Conservation (phyloP, 2,888 invertebrate species). For the Dioctria linearis region DNA sequence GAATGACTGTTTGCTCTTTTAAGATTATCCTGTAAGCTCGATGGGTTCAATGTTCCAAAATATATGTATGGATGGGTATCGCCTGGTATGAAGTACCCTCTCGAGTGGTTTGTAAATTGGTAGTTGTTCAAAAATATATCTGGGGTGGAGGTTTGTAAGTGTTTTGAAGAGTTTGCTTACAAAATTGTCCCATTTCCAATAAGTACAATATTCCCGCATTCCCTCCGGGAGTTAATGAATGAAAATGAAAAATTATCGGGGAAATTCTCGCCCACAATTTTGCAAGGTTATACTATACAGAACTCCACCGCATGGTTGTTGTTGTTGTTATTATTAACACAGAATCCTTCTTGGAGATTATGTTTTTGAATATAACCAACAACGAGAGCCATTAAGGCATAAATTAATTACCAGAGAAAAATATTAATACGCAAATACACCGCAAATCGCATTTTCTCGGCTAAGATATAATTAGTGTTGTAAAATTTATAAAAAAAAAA, state of each 20-base stretch:
- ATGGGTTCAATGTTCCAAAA: conserved; percentile 19
- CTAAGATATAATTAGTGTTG: conserved; percentile 20
- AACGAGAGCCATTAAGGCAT: background rate
- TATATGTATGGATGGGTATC: background rate
- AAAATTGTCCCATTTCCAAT: conserved; percentile 5
- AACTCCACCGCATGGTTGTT: no score
- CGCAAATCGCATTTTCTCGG: background rate
- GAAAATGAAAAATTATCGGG: no score
- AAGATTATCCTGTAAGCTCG: conserved; percentile 48
- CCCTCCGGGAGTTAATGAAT: background rate
- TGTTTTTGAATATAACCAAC: background rate
- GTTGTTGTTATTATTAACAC: no score
- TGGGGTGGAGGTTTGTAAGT: conserved; percentile 2
- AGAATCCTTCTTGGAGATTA: background rate
- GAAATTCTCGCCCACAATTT: no score
- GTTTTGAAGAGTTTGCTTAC: conserved; percentile 19
- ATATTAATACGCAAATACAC: background rate
- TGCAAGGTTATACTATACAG: no score
- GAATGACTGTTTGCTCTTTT: conserved; percentile 44
- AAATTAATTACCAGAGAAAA: background rate
- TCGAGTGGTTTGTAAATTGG: conserved; percentile 25
- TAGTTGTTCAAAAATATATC: background rate
- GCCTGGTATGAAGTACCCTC: background rate
- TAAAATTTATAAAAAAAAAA: conserved; percentile 7
- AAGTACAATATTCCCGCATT: background rate